These are phyloP conservation scores for Parochlus steinenii DNA, from an alignment of 2,888 invertebrate genomes.

Conservation along the genomic window DNA sequence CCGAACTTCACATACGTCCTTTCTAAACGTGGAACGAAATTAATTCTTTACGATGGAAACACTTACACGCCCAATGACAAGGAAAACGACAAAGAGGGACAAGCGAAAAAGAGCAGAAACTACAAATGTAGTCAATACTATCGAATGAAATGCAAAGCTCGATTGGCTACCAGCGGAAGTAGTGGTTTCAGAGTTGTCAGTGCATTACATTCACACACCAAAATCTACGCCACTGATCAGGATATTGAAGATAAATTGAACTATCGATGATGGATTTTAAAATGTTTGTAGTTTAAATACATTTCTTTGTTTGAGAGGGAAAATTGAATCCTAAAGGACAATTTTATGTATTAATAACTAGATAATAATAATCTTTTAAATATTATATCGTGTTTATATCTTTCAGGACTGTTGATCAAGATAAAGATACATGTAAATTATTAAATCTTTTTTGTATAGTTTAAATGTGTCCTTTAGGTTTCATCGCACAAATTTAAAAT, in stretches of 20 bases:
- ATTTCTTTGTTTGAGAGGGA: no score
- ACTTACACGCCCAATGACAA: slow-evolving; percentile 29
- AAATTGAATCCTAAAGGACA: no score
- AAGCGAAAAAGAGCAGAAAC: slow-evolving; percentile 24
- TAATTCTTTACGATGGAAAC: slow-evolving; percentile 21
- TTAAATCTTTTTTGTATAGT: no score
- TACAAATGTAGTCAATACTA: slow-evolving; percentile 31
- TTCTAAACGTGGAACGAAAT: slow-evolving; percentile 18
- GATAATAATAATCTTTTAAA: no score
- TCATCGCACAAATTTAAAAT: no score
- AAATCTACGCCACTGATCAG: slow-evolving; percentile 1
- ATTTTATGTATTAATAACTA: no score
- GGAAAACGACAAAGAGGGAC: slow-evolving; percentile 19
- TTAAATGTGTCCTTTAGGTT: no score
- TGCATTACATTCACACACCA: slow-evolving; percentile 5
- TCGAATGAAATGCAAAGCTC: slow-evolving; percentile 22
- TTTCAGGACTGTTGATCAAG: no score
- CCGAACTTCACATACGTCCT: slow-evolving; percentile 6
- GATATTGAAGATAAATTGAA: slow-evolving; percentile 2
- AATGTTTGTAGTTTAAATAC: no score
- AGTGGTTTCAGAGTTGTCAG: not conserved
- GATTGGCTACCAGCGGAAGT: slow-evolving; percentile 12
- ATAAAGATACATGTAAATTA: no score
- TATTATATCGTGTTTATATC: no score
- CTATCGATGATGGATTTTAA: slow-evolving; percentile 5